Conservation (phyloP, 2,113 vertebrate genomes). For the Sinocyclocheilus anophthalmus region DNA sequence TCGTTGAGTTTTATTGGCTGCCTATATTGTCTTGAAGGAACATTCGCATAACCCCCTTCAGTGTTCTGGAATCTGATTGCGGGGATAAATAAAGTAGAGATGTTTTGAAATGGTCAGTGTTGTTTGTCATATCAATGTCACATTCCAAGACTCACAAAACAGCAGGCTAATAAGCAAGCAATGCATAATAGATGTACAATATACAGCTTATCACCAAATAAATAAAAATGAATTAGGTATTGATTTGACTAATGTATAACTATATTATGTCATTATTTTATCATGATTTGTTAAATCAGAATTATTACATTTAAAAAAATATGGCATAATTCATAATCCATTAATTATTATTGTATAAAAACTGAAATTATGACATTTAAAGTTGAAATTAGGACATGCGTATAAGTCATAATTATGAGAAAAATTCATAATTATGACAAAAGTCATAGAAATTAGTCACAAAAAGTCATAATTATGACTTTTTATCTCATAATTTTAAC, state of each 20-base stretch:
- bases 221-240: background rate
- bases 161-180: background rate
- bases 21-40: background rate
- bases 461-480: too few relatives aligned
- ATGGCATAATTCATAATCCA: too few relatives aligned
- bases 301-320: background rate
- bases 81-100: background rate
- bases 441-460: too few relatives aligned
- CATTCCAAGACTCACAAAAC: background rate
- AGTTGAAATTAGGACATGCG: too few relatives aligned
- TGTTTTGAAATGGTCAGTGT: background rate
- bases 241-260: background rate
- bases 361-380: too few relatives aligned
- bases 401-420: too few relatives aligned
- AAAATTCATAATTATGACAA: too few relatives aligned
- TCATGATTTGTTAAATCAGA: background rate
- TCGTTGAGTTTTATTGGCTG: slow-evolving; percentile 43
- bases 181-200: background rate
- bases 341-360: too few relatives aligned
- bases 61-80: background rate
- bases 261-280: background rate
- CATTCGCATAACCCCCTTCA: background rate
- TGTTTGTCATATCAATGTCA: background rate
- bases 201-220: background rate
- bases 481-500: too few relatives aligned